Base-by-base conservation (phyloP, 2,888 invertebrate species). In the Dryocosmus kuriphilus region DNA sequence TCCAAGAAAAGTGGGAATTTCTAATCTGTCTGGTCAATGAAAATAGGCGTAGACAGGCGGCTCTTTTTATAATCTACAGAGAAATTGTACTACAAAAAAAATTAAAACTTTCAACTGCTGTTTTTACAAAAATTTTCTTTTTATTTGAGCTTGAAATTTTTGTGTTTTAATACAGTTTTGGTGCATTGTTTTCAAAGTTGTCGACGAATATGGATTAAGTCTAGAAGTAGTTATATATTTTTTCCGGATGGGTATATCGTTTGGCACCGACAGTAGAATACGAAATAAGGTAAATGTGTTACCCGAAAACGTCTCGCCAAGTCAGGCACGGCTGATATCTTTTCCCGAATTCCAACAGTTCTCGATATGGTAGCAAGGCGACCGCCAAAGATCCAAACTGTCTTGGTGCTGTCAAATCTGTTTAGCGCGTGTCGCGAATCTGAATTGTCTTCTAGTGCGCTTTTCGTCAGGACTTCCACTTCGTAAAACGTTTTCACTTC, bases 301-400 rank as follows among this genome's bases (percentile, higher is more conserved):
- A 63, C 22, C 32, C 8, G 1, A 3, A 9, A 35, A 35, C 19
- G n/a, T 63, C n/a, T 63, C 81, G 79, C 82, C 84, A 83, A 84
- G 84, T 85, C 85, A 86, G 84, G 84, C 80, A 51, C 81, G 61
- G 62, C 77, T 83, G 84, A 81, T 86, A 84, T 84, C 82, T 86
- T 85, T 85, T 80, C 80, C 76, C 67, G 81, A 84, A 78, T 84
- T 81, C 62, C 67, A 71, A 71, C 41, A 77, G 79, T 78, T 80
- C 22, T 78, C 62, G 27, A 67, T 71, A 51, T 61, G 79, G 73
- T 75, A 78, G 75, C 71, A 76, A 57, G 74, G 61, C 73, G 77
- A 55, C 76, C 55, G 30, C 73, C 79, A 75, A 80, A 79, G 79
- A 82, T 75, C 80, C 74, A 55, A 55, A 78, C 61, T 77, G 79